Percentiles rank a stretch among this genome's conserved stretches.
Conservation (phyloP, 2,797 vertebrate species). For the Cichlasoma orientale region DNA sequence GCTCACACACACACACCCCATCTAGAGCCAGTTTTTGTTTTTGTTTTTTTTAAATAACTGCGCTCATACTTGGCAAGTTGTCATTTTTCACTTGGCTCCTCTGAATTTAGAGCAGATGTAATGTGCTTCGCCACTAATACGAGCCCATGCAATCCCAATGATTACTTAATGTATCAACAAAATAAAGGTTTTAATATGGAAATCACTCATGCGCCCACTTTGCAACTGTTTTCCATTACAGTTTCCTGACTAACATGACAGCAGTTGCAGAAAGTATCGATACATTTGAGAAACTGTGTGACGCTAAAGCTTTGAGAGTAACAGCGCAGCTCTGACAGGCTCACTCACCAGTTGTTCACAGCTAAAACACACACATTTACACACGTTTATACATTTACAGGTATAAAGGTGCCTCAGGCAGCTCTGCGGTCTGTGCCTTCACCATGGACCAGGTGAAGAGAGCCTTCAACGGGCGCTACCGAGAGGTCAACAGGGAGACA, state of each 20-base stretch:
- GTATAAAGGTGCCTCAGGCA: conserved; percentile 84
- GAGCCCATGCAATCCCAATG: conserved; percentile 16
- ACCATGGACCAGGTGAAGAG: conserved; percentile 87
- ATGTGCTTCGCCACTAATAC: conserved; percentile 51
- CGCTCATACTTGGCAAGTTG: conserved; percentile 24
- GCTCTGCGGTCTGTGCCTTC: conserved; percentile 91
- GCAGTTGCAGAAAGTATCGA: background rate
- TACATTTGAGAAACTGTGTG: background rate
- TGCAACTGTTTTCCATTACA: conserved; percentile 34
- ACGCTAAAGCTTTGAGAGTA: background rate
- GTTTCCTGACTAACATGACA: background rate
- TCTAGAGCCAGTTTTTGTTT: conserved; percentile 25
- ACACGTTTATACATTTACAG: conserved; percentile 49
- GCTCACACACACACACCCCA: conserved; percentile 18
- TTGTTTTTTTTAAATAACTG: background rate
- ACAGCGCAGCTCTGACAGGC: background rate
- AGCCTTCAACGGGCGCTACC: conserved; percentile 88
- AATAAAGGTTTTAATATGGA: conserved; percentile 43
- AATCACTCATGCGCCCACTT: conserved; percentile 23
- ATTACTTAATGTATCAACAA: conserved; percentile 50
- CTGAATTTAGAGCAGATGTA: conserved; percentile 54
- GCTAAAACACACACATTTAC: background rate
- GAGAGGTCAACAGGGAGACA: conserved; percentile 91
- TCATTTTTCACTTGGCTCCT: conserved; percentile 23
- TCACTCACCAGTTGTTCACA: background rate